Evolutionary conservation across 2,888 invertebrate species (phyloP).

Genomic region (Oligia fasciuncula): DNA sequence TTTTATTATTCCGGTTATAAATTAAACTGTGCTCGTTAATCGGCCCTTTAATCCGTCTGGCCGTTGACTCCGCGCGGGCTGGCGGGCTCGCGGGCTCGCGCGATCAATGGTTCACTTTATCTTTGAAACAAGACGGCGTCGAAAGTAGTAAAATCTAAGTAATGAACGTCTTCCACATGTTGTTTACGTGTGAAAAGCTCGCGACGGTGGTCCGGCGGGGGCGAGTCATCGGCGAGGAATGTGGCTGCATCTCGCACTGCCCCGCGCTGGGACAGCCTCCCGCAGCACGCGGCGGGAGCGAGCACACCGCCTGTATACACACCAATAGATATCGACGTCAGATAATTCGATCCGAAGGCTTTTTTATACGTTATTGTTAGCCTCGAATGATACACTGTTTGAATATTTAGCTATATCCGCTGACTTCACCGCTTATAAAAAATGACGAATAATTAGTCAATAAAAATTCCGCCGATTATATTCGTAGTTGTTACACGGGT

Average conservation of each 20-base stretch:
- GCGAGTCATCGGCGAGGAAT: conserved; percentile 85
- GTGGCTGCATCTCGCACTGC: conserved; percentile 78
- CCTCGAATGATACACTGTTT: conserved; percentile 89
- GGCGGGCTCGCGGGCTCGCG: conserved; percentile 54
- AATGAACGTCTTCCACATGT: conserved; percentile 73
- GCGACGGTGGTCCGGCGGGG: conserved; percentile 70
- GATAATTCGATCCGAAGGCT: conserved; percentile 80
- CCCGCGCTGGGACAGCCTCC: conserved; percentile 72
- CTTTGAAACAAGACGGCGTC: conserved; percentile 70
- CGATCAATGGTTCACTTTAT: conserved; percentile 77
- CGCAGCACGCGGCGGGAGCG: conserved; percentile 37
- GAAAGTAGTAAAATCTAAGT: conserved; percentile 78
- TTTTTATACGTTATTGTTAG: conserved; percentile 88
- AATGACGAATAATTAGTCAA: conserved; percentile 90
- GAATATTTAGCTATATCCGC: conserved; percentile 90
- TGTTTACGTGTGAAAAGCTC: conserved; percentile 77
- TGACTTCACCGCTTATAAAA: conserved; percentile 89
- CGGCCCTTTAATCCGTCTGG: conserved; percentile 89
- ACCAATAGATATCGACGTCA: conserved; percentile 83
- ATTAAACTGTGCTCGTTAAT: conserved; percentile 88
- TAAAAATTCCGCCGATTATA: conserved; percentile 90
- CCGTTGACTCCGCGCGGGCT: conserved; percentile 84
- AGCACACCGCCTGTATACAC: conserved; percentile 37
- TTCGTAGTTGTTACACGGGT: conserved; percentile 86
- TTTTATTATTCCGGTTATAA: conserved; percentile 88